Evolutionary conservation across 2,113 vertebrate species (phyloP).

Genomic region (Lophochroa leadbeateri): DNA sequence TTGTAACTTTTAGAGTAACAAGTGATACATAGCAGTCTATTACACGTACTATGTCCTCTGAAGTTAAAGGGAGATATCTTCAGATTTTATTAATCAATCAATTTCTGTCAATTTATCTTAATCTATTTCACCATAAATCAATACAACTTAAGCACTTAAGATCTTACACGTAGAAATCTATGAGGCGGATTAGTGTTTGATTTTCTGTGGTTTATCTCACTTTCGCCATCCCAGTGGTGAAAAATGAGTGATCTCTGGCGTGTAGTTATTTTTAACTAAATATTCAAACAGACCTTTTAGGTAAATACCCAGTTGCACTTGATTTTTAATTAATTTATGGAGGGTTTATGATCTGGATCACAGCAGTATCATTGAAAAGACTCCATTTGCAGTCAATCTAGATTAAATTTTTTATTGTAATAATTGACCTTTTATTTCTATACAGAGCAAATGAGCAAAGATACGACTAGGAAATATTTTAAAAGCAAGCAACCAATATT

Average conservation of each 20-base stretch:
- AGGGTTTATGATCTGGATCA: neutral
- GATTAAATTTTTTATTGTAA: neutral
- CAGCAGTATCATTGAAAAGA: neutral
- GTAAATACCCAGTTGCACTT: neutral
- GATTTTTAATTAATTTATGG: slow-evolving; percentile 5
- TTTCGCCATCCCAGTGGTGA: neutral
- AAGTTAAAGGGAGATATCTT: neutral
- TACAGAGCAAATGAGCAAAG: neutral
- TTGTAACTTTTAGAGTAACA: neutral
- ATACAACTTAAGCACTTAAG: neutral
- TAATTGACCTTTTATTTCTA: slow-evolving; percentile 1
- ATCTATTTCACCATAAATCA: neutral
- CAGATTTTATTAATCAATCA: neutral
- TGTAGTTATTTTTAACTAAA: neutral
- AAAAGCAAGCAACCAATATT: neutral
- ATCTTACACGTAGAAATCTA: neutral
- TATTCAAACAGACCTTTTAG: neutral
- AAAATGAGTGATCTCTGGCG: neutral
- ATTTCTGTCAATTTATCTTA: neutral
- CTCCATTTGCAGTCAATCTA: neutral
- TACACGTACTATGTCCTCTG: neutral
- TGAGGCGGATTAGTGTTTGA: neutral
- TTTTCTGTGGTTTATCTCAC: neutral
- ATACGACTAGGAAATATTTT: neutral
- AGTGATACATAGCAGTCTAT: neutral